Evolutionary conservation across 2,888 invertebrate genomes (phyloP).

Genomic region (Poecilobothrus nobilitatus): DNA sequence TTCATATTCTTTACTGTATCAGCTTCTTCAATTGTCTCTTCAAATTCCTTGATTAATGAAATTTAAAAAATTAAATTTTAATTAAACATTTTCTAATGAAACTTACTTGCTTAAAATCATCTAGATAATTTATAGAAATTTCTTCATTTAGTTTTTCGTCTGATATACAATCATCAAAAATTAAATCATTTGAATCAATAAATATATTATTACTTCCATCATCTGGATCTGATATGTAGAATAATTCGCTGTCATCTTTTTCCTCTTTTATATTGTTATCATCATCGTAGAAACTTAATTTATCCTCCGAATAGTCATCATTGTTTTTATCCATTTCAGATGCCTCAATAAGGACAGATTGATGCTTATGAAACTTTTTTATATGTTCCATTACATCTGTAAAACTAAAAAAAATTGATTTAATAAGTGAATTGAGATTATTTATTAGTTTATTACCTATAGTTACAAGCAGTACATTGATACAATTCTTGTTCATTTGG

Average conservation of each 20-base stretch:
- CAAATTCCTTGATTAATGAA: no score
- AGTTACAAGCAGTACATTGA: neutral
- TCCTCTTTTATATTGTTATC: neutral
- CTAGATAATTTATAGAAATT: no score
- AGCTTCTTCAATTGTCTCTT: no score
- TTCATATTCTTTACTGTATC: no score
- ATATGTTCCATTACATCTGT: neutral
- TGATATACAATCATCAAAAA: neutral
- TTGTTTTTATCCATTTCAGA: neutral
- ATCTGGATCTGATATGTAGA: neutral
- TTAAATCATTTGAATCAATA: neutral
- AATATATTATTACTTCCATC: neutral
- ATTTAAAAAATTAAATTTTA: no score
- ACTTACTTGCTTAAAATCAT: no score
- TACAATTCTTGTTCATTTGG: neutral
- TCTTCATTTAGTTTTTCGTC: no score
- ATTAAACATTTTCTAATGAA: no score
- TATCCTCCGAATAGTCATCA: neutral
- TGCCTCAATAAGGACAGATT: neutral
- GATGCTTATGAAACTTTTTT: neutral
- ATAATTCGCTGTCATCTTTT: neutral
- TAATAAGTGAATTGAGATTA: no score
- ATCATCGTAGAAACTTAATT: neutral
- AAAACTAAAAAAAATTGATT: neutral
- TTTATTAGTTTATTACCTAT: no score